A percentile compares a stretch with the other conserved stretches of the same genome.
Conservation (phyloP, 2,888 invertebrate genomes). For the Bembecia ichneumoniformis region DNA sequence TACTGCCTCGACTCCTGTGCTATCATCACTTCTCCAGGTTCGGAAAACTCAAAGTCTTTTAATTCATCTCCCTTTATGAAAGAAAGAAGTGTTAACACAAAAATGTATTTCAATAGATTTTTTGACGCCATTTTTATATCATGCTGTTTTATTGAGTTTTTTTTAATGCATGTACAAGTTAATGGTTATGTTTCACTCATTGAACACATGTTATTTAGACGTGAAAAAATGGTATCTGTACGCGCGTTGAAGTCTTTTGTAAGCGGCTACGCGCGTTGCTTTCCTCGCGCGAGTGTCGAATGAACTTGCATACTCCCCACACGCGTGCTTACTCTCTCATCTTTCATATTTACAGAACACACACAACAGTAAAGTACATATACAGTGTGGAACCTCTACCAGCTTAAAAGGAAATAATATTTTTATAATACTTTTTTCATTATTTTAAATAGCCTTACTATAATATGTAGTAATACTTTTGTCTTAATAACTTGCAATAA, state of each 20-base stretch:
- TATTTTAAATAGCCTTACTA: too few species aligned
- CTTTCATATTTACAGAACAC: constrained; percentile 28
- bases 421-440: too few species aligned
- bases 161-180: constrained; percentile 1
- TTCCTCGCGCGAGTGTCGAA: constrained; percentile 38
- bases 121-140: constrained; percentile 30
- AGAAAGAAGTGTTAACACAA: constrained; percentile 26
- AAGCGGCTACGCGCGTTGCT: constrained; percentile 39
- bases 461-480: too few species aligned
- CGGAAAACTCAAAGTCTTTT: constrained; percentile 44
- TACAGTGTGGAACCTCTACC: too few species aligned
- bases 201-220: neutral
- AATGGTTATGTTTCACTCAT: neutral
- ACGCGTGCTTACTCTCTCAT: constrained; percentile 44
- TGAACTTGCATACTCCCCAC: constrained; percentile 37
- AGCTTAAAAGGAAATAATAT: too few species aligned
- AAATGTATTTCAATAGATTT: constrained; percentile 15
- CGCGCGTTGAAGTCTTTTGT: constrained; percentile 23
- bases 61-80: constrained; percentile 31
- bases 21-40: constrained; percentile 56
- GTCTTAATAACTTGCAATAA: too few species aligned
- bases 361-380: neutral
- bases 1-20: constrained; percentile 59
- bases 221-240: neutral
- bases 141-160: neutral